Evolutionary conservation across 2,888 invertebrate genomes (phyloP).

Genomic region (Heliconius ismenius): DNA sequence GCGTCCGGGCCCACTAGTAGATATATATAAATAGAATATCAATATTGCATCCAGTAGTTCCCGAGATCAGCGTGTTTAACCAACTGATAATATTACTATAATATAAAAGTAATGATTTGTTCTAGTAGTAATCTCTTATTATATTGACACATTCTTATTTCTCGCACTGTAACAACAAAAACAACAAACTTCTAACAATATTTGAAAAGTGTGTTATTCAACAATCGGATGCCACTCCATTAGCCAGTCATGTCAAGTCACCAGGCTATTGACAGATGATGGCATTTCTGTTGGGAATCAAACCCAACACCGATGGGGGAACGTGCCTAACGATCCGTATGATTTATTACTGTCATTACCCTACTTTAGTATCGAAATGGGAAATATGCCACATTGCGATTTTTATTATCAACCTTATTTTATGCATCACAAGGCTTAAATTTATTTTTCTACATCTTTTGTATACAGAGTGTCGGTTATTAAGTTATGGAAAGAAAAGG

Average conservation of each 20-base stretch:
- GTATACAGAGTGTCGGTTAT: conserved; percentile 43
- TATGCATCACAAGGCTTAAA: background rate
- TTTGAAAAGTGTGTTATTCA: conserved; percentile 53
- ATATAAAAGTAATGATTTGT: too few species aligned
- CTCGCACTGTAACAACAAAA: background rate
- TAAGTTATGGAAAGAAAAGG: conserved; percentile 47
- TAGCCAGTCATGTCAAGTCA: conserved; percentile 79
- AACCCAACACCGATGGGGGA: conserved; percentile 72
- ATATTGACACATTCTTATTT: background rate
- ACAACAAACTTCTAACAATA: conserved; percentile 32
- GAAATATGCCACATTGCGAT: conserved; percentile 56
- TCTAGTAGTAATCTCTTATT: too few species aligned
- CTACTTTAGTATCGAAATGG: conserved; percentile 56
- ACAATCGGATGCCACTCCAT: conserved; percentile 74
- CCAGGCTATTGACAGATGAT: conserved; percentile 80
- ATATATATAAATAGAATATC: too few species aligned
- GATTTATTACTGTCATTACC: conserved; percentile 82
- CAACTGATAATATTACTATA: too few species aligned
- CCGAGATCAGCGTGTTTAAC: too few species aligned
- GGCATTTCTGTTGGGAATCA: conserved; percentile 80
- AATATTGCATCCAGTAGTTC: too few species aligned
- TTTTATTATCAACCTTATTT: conserved; percentile 44
- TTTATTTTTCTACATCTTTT: conserved; percentile 14
- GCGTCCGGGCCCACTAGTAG: too few species aligned
- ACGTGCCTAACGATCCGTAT: conserved; percentile 80